Percentiles rank a stretch among this genome's conserved stretches.
Evolutionary conservation across 2,888 invertebrate genomes (phyloP).

Genomic region (Chymomyza caudatula): DNA sequence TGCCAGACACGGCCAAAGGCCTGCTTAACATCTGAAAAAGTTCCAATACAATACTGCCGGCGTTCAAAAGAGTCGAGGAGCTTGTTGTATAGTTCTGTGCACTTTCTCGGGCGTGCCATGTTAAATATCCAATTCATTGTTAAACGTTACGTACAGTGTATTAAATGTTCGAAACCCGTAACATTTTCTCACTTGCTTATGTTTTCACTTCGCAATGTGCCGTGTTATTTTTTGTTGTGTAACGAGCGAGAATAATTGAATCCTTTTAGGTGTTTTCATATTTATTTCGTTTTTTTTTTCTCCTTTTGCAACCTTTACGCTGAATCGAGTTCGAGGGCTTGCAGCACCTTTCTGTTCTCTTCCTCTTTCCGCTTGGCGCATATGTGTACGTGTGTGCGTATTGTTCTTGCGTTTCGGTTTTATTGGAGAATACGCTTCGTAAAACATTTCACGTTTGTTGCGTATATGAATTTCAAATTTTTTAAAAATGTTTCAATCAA

Average conservation of each 20-base stretch:
- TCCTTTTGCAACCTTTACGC: constrained; percentile 3
- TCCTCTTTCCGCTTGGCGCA: constrained; percentile 3
- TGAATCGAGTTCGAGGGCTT: constrained; percentile 42
- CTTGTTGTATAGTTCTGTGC: too few species aligned
- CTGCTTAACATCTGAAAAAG: too few species aligned
- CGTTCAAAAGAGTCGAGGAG: too few species aligned
- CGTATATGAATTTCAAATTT: constrained; percentile 72
- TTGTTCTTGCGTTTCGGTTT: constrained; percentile 55
- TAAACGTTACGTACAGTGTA: background rate
- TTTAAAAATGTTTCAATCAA: constrained; percentile 68
- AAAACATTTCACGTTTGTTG: constrained; percentile 72
- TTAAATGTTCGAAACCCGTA: background rate
- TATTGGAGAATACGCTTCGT: constrained; percentile 69
- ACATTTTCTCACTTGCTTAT: background rate
- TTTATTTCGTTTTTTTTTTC: constrained; percentile 52
- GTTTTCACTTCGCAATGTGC: background rate
- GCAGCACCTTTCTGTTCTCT: constrained; percentile 37
- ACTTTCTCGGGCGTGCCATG: too few species aligned
- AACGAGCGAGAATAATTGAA: constrained; percentile 72
- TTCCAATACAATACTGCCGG: too few species aligned
- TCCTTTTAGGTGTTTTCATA: constrained; percentile 72
- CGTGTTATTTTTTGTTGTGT: constrained; percentile 58
- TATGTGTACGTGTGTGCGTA: constrained; percentile 41
- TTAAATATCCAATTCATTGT: too few species aligned
- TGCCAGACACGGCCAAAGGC: too few species aligned